Base-by-base conservation (phyloP, 1,140 invertebrate genomes). In the Drosophila teissieri region DNA sequence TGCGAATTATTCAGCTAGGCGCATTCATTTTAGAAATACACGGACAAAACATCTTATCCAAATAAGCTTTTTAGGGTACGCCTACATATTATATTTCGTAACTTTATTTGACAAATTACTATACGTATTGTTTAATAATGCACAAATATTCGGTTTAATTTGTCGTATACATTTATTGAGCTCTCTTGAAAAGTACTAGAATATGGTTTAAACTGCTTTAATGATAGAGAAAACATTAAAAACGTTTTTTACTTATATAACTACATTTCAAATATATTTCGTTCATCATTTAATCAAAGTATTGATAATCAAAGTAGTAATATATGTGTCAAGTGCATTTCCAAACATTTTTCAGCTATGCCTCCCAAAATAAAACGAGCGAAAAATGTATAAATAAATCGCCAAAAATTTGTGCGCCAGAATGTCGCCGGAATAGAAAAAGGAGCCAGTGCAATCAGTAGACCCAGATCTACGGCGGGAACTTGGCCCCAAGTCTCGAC, bases 1-100 rank as follows among this genome's bases (percentile, higher is more conserved):
- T 51, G 40, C 58, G 63, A 88, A 73, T 80, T 79, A 79, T 82
- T 86, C 74, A 82, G 80, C 78, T 79, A 79, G 83, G 70, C 78
- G 45, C 67, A 82, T 88, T 77, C 40, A 65, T 79, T 76, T 72
- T 45, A 68, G 42, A 52, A 22, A 65, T 49, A 58, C 34, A 82
- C 49, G 52, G 17, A 8, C 27, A 22, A 39, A 42, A 48, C 8
- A 11, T 39, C 4, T 4, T 39, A 14, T 14, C 0, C 12, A 14
- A 39, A 39, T 14, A 14, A 11, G 12, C 4, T 39, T 0, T 39
- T 39, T 39, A 3, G 4, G 7, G 2, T 10, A 31, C 10, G 22
- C 22, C 22, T 24, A 24, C 22, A 24, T 24, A 24, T 24, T 4
- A 24, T 24, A 24, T 5, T 24, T 19, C 19, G 19, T 19, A 19